Conservation (phyloP, 35 echinoderm and acorn worm genomes). For the Ophioderma brevispina region DNA sequence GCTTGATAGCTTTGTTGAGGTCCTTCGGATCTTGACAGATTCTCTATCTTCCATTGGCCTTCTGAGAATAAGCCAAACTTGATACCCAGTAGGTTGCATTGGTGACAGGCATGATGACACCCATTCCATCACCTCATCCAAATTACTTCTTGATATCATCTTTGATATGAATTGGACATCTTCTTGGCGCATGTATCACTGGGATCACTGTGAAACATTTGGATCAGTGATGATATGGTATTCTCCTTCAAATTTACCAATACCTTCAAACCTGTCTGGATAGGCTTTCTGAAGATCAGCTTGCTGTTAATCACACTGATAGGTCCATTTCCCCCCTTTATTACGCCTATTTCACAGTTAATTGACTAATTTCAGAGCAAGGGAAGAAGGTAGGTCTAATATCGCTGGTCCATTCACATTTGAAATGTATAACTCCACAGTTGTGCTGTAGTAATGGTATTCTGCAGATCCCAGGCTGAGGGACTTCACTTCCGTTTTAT, state of each 20-base stretch:
- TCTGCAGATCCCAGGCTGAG: background rate
- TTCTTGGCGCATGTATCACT: slow-evolving; percentile 49
- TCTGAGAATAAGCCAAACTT: slow-evolving; percentile 13
- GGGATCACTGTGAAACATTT: slow-evolving; percentile 38
- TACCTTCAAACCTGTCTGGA: slow-evolving; percentile 42
- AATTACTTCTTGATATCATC: slow-evolving; percentile 47
- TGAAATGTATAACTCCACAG: background rate
- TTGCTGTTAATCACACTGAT: background rate
- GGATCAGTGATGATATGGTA: slow-evolving; percentile 34
- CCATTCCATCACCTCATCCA: slow-evolving; percentile 9
- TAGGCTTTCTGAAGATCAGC: background rate
- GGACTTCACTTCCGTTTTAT: background rate
- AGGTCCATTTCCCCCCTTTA: too few relatives aligned
- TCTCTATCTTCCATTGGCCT: too few relatives aligned
- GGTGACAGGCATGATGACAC: slow-evolving; percentile 44
- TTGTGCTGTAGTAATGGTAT: background rate
- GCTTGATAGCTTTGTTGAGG: too few relatives aligned
- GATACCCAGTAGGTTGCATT: slow-evolving; percentile 70
- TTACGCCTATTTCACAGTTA: background rate
- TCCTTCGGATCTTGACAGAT: too few relatives aligned
- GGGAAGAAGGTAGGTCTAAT: slow-evolving; percentile 17
- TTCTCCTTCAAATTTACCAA: slow-evolving; percentile 37
- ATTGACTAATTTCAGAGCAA: slow-evolving; percentile 15
- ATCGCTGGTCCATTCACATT: slow-evolving; percentile 13
- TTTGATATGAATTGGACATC: slow-evolving; percentile 33